Evolutionary conservation across 2,888 invertebrate species (phyloP).

Genomic region (Teleogryllus oceanicus): DNA sequence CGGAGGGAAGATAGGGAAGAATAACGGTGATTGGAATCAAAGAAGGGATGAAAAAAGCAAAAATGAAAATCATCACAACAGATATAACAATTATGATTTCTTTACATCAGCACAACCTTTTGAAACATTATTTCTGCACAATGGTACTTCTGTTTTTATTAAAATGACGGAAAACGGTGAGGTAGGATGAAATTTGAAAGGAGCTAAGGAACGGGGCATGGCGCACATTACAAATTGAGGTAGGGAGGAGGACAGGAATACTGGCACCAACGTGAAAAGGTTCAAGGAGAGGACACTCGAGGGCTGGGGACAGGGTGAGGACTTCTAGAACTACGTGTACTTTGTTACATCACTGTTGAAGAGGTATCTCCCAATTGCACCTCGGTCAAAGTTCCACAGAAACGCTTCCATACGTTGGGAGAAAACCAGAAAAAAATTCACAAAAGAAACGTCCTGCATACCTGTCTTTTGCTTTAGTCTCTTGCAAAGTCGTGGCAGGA

Average conservation of each 20-base stretch:
- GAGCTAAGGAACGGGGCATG: constrained; percentile 24
- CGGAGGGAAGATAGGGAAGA: constrained; percentile 23
- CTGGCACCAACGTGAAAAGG: background rate
- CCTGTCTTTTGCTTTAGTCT: constrained; percentile 20
- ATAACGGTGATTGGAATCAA: constrained; percentile 25
- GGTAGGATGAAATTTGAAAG: constrained; percentile 27
- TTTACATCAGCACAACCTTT: constrained; percentile 53
- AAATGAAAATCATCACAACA: constrained; percentile 51
- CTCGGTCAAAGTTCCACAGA: constrained; percentile 12
- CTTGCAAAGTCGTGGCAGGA: background rate
- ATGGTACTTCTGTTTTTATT: constrained; percentile 39
- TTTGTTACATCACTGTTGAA: constrained; percentile 23
- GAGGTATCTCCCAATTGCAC: background rate
- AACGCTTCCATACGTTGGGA: constrained; percentile 19
- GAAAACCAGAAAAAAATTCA: constrained; percentile 23
- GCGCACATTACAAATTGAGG: constrained; percentile 24
- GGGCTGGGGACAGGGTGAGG: constrained; percentile 22
- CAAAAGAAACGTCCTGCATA: constrained; percentile 20
- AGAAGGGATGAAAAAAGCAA: constrained; percentile 34
- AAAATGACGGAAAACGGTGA: constrained; percentile 35
- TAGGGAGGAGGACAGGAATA: background rate
- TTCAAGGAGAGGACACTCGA: background rate
- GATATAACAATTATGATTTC: constrained; percentile 49
- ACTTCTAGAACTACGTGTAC: constrained; percentile 22
- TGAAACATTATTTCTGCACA: constrained; percentile 45